A percentile compares a stretch with the other conserved stretches of the same genome.
These are phyloP conservation scores for Notolepis coatsorum DNA, from an alignment of 2,797 vertebrate genomes.

Conservation along the genomic window DNA sequence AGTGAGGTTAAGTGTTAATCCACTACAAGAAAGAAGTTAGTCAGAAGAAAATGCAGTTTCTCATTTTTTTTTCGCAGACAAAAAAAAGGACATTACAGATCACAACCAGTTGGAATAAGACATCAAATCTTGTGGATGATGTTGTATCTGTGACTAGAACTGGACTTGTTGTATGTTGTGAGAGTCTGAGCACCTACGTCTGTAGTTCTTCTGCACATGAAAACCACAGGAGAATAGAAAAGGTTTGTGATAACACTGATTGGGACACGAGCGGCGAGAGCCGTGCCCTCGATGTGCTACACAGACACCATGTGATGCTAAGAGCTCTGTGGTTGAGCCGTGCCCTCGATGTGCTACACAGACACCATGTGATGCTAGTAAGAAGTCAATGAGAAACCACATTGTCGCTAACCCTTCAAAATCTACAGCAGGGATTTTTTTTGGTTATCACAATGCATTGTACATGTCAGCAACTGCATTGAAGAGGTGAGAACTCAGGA, in stretches of 20 bases:
- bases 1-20: constrained; percentile 80
- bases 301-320: constrained; percentile 55
- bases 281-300: constrained; percentile 60
- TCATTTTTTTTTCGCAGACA: constrained; percentile 81
- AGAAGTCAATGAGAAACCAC: constrained; percentile 89
- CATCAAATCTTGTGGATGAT: constrained; percentile 64
- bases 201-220: constrained; percentile 58
- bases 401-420: constrained; percentile 81
- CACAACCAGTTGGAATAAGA: constrained; percentile 74
- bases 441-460: constrained; percentile 86
- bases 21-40: constrained; percentile 86
- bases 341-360: constrained; percentile 61
- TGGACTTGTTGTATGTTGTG: constrained; percentile 36
- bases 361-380: constrained; percentile 57
- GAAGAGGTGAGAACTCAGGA: constrained; percentile 77
- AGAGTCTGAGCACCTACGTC: constrained; percentile 48
- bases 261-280: constrained; percentile 65
- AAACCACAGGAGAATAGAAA: constrained; percentile 66
- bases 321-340: no score
- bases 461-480: constrained; percentile 83
- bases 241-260: constrained; percentile 67
- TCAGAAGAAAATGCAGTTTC: constrained; percentile 87
- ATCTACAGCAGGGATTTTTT: constrained; percentile 78
- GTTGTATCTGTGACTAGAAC: constrained; percentile 49
- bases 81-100: constrained; percentile 82